phyloP scores from a whole-genome alignment of 2,113 vertebrate species.

The Menura novaehollandiae region DNA sequence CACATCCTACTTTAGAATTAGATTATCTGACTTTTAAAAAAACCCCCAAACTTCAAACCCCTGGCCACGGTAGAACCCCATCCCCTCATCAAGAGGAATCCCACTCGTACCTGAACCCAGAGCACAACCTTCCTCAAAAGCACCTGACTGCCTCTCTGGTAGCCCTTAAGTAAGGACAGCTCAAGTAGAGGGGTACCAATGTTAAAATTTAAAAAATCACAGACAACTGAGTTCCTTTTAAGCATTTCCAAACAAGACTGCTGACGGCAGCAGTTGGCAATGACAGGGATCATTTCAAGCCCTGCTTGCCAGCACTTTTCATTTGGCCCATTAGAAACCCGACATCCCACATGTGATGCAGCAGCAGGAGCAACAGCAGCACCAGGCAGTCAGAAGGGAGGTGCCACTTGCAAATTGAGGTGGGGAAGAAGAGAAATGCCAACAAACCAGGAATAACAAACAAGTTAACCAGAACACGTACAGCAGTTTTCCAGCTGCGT shows the following conservation, averaged over 20 bases:
- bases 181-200: neutral
- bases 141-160: neutral
- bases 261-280: neutral
- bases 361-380: neutral
- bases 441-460: neutral
- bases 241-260: neutral
- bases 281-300: neutral
- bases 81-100: neutral
- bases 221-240: neutral
- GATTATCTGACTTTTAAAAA: neutral
- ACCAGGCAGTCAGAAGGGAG: rapidly evolving
- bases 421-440: neutral
- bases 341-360: rapidly evolving
- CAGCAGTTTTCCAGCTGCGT: neutral
- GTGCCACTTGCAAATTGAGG: rapidly evolving
- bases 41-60: rapidly evolving
- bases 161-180: neutral
- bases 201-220: neutral
- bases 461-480: neutral
- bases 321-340: neutral
- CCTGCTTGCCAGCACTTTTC: neutral
- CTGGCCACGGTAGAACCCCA: rapidly evolving
- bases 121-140: neutral
- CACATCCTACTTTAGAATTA: neutral
- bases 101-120: neutral